Base-by-base conservation (phyloP, 1,140 invertebrate genomes). In the Pantala flavescens region DNA sequence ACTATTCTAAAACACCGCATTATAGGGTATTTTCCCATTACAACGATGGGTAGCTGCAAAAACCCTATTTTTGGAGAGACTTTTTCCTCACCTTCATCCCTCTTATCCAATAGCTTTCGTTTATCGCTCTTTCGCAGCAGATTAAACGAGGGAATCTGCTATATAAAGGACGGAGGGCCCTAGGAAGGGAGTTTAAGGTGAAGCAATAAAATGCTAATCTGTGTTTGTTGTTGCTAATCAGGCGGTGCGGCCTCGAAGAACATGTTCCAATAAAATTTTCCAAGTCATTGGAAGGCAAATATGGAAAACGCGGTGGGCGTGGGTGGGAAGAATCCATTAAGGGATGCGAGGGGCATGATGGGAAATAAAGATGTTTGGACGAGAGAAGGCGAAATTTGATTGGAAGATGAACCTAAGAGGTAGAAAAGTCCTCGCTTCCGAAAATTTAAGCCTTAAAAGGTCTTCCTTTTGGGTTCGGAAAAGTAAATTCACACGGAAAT, bases 201-300 rank as follows among this genome's bases (percentile, higher is more conserved):
- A 82, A 78, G 84, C 84, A 86, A 86, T 86, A 86, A 86, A 86
- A 86, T 86, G 84, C 79, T 86, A 86, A 86, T 86, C 84, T 82
- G 81, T 85, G 84, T 86, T 86, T 85, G 84, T 82, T 80, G 79
- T 84, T 83, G 82, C 82, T 85, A 85, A 85, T 84, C 84, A 85
- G 78, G 78, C 81, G 80, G 79, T 72, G 79, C 74, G 76, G 71
- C 75, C 75, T 76, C 72, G 77, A 71, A 43, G 74, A 76, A 77
- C 76, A 75, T 74, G 76, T 75, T 75, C 77, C 77, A 77, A 77
- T 77, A 77, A 77, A 78, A 77, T 78, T 78, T 77, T 77, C 75
- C 76, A 74, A 63, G 73, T 74, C 76, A 78, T 77, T 75, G 75
- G 74, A 77, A 71, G 75, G 74, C 75, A 77, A 77, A 76, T 76